These are phyloP conservation scores for Penaeus monodon DNA, from an alignment of 2,888 invertebrate species.

Conservation along the genomic window DNA sequence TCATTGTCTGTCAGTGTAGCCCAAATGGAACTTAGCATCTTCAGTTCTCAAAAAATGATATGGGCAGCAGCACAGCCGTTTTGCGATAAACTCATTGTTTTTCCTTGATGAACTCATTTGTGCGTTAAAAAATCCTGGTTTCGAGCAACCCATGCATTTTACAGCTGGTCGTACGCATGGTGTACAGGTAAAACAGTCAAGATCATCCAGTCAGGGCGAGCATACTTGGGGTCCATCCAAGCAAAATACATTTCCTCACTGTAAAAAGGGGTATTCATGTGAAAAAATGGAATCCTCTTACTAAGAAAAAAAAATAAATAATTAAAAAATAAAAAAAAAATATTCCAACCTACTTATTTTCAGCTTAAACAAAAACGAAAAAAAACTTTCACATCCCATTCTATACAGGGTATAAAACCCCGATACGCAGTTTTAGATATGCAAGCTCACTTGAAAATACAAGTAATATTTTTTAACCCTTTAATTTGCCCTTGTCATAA, in stretches of 20 bases:
- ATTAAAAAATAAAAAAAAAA: too few relatives aligned
- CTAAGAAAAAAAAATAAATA: too few relatives aligned
- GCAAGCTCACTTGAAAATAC: too few relatives aligned
- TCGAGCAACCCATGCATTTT: constrained; percentile 97
- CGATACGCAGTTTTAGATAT: too few relatives aligned
- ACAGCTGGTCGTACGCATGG: constrained; percentile 98
- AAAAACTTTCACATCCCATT: too few relatives aligned
- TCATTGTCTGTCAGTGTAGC: constrained; percentile 99
- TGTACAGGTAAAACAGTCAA: constrained; percentile 95
- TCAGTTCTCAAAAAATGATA: constrained; percentile 94
- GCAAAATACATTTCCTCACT: constrained; percentile 94
- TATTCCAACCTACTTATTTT: too few relatives aligned
- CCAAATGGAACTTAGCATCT: constrained; percentile 98
- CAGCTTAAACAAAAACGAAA: too few relatives aligned
- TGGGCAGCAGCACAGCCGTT: constrained; percentile 96
- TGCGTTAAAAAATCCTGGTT: constrained; percentile 98
- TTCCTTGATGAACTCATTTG: constrained; percentile 96
- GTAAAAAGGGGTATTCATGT: constrained; percentile 64
- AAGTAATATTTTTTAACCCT: too few relatives aligned
- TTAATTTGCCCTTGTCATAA: too few relatives aligned
- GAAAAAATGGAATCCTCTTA: too few relatives aligned
- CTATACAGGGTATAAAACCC: too few relatives aligned
- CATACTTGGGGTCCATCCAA: constrained; percentile 97
- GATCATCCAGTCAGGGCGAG: constrained; percentile 99
- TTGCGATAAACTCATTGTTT: constrained; percentile 96